Percentiles rank a stretch among this genome's conserved stretches.
Evolutionary conservation across 2,113 vertebrate genomes (phyloP).

Genomic region (Lipophrys pholis): DNA sequence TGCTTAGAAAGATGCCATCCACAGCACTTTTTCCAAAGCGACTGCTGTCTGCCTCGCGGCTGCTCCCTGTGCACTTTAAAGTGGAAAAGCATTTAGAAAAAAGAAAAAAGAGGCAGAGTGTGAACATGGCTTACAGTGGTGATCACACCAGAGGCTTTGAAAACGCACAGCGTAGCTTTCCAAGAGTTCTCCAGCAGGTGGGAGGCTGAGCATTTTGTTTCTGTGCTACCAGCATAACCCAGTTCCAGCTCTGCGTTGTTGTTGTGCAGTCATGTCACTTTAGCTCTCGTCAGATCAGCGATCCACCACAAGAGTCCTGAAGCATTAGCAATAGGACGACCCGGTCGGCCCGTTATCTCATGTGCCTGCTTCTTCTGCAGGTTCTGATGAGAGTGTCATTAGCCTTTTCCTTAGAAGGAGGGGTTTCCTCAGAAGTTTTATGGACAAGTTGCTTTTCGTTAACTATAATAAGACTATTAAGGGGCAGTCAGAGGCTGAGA

Average conservation of each 20-base stretch:
- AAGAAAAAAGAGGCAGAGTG: constrained; percentile 28
- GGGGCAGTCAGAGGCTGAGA: too few species aligned
- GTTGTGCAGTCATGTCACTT: constrained; percentile 23
- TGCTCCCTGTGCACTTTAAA: constrained; percentile 18
- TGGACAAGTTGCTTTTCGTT: too few species aligned
- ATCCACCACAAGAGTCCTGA: not conserved
- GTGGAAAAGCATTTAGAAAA: constrained; percentile 38
- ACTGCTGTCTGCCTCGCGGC: constrained; percentile 37
- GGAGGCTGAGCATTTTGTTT: constrained; percentile 36
- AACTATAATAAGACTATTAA: too few species aligned
- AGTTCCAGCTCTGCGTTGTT: constrained; percentile 11
- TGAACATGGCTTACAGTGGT: constrained; percentile 40
- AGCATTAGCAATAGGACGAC: constrained; percentile 12
- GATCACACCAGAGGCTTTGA: constrained; percentile 50
- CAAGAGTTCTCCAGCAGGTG: constrained; percentile 34
- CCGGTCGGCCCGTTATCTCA: too few species aligned
- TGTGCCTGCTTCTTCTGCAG: too few species aligned
- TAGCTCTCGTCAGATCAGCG: constrained; percentile 17
- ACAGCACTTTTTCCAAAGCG: constrained; percentile 46
- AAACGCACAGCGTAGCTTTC: constrained; percentile 1
- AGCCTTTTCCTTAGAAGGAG: too few species aligned
- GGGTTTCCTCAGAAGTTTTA: too few species aligned
- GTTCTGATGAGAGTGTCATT: too few species aligned
- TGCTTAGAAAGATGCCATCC: constrained; percentile 52
- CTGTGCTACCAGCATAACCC: constrained; percentile 35